Evolutionary conservation across 1,140 invertebrate species (phyloP), one percentile per base, ranked within the genome.

Genomic region (Platorchestia sp.): DNA sequence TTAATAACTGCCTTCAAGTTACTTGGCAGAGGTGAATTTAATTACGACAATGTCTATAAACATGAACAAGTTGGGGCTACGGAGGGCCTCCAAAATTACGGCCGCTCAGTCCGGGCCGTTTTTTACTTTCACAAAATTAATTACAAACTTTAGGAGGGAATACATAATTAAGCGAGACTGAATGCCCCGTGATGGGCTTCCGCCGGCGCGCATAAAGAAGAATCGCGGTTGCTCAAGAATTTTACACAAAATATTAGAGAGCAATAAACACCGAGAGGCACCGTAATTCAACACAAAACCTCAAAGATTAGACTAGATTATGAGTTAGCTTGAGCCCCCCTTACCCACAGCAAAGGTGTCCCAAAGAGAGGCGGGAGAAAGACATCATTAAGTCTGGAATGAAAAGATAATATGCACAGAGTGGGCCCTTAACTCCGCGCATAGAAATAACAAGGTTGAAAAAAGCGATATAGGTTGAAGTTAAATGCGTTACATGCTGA

Each of bases 11-110:
- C 59, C 59, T 75, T 36, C 59, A 75, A 90, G 87, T 90, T 90
- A 90, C 87, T 90, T 43, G 44, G 87, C 87, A 43, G 87, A 90
- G 87, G 44, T 90, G 87, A 90, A 90, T 90, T 90, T 90, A 90
- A 90, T 90, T 90, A 90, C 87, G 44, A 45, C 87, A 90, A 45
- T 75, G 59, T 75, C 59, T 44, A 90, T 42, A 90, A 90, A 45
- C 87, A 45, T 90, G 87, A 90, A 90, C 87, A 90, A 90, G 87
- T 90, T 90, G 44, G 41, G 87, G 41, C 41, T 42, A 36, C 7
- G 27, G 87, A 5, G 87, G 59, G 10, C 59, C 87, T 42, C 14
- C 41, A 90, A 90, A 90, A 90, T 90, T 90, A 90, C 87, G 41
- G 41, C 87, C 87, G 87, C 44, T 90, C 44, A 90, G 19, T 43